Base-by-base conservation (phyloP, 2,113 vertebrate species). In the Xyliphius kryptos region DNA sequence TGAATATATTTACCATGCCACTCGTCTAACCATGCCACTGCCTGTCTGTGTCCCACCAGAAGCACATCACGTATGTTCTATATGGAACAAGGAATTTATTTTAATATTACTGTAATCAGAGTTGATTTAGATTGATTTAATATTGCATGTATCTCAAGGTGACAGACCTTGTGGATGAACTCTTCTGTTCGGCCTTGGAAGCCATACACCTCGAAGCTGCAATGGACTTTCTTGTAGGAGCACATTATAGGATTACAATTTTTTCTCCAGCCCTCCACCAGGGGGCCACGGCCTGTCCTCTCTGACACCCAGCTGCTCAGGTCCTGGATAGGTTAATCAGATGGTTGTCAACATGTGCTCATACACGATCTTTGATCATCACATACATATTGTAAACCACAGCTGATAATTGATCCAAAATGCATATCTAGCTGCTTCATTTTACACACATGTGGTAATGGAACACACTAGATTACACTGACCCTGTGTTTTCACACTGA, bases 161-260 rank as follows among this genome's bases (percentile, higher is more conserved):
- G 67, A 15, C 21, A 3, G 9, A 90, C 89, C 77, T 48, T 81
- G 74, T 90, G 89, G 55, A 89, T 67, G 67, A 90, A 86, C 10
- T 85, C 85, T 74, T 90, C 89, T 0, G 84, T 87, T 63, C 50
- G 81, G 66, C 83, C 83, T 79, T 90, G 89, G 15, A 90, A 79
- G 53, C 89, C 88, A 16, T 86, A 90, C 9, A 90, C 84, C 68
- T 89, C 88, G 12, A 90, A 89, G 70, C 85, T 87, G 80, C 87
- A 88, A 56, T 81, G 53, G 43, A 90, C 85, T 74, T 79, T 80
- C 77, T 90, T 90, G 57, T 90, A 90, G 57, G 87, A 90, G 77
- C 89, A 89, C 89, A 90, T 89, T 60, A 90, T 80, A 55, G 89
- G 88, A 38, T 73, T 20, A 32, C 75, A 73, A 20, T 66, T 38